Evolutionary conservation across 2,888 invertebrate genomes (phyloP).

Genomic region (Ethmia dodecea): DNA sequence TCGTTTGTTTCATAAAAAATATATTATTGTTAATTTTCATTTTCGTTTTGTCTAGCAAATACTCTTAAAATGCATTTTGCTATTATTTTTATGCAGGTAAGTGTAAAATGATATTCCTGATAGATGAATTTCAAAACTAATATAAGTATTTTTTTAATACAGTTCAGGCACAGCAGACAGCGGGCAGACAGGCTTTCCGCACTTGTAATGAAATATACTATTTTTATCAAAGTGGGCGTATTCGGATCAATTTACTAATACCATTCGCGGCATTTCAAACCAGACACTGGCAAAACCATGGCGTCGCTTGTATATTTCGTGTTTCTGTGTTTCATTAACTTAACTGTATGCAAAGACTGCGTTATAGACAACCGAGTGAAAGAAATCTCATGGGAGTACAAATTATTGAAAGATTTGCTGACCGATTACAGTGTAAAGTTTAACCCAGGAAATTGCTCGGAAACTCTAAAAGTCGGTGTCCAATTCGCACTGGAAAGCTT

Average conservation of each 20-base stretch:
- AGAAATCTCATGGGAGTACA: conserved; percentile 19
- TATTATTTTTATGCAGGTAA: not conserved
- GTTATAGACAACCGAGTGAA: not conserved
- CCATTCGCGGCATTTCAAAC: not conserved
- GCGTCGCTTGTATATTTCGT: not conserved
- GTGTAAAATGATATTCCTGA: not conserved
- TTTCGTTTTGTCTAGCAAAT: conserved; percentile 3
- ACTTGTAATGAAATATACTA: too few species aligned
- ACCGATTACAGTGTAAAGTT: not conserved
- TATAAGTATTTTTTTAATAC: too few species aligned
- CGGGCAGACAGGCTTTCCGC: too few species aligned
- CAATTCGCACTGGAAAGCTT: conserved; percentile 30
- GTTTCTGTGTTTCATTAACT: not conserved
- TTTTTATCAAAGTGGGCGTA: conserved; percentile 1
- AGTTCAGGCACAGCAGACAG: too few species aligned
- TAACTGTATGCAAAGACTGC: conserved; percentile 1
- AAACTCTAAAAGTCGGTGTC: conserved; percentile 17
- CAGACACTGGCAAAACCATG: not conserved
- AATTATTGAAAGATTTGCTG: conserved; percentile 18
- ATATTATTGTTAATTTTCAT: conserved; percentile 17
- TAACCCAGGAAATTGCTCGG: conserved; percentile 3
- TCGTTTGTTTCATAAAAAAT: conserved; percentile 19
- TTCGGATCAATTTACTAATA: not conserved
- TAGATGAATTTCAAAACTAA: not conserved
- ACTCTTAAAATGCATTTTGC: not conserved